These are phyloP conservation scores for Bursaphelenchus okinawaensis DNA, from an alignment of 2,888 invertebrate genomes.

Conservation along the genomic window DNA sequence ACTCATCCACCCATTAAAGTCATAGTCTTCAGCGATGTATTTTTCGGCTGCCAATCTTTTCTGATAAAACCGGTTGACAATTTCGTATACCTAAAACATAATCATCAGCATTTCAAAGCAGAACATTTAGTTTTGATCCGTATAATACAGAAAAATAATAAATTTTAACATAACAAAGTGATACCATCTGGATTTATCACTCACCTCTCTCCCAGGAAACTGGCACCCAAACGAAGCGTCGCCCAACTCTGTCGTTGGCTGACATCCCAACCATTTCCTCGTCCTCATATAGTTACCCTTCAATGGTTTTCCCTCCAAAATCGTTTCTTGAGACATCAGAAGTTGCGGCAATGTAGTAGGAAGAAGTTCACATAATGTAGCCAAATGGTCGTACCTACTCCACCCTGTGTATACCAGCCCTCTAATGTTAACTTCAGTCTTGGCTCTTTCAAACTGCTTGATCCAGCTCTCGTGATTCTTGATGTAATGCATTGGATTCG, in stretches of 20 bases:
- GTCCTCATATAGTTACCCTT: slow-evolving; percentile 35
- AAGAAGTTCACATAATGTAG: slow-evolving; percentile 60
- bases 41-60: slow-evolving; percentile 29
- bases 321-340: slow-evolving; percentile 54
- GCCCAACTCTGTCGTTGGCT: slow-evolving; percentile 31
- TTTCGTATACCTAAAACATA: slow-evolving; percentile 40
- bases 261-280: slow-evolving; percentile 38
- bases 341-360: slow-evolving; percentile 61
- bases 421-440: slow-evolving; percentile 44
- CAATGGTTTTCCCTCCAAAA: slow-evolving; percentile 33
- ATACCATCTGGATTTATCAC: neutral
- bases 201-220: slow-evolving; percentile 45
- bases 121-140: too few relatives aligned
- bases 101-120: neutral
- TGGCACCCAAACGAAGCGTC: slow-evolving; percentile 40
- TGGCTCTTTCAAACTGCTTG: slow-evolving; percentile 51
- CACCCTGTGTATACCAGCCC: slow-evolving; percentile 21
- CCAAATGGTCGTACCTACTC: slow-evolving; percentile 61
- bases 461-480: slow-evolving; percentile 61
- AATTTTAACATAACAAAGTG: too few relatives aligned
- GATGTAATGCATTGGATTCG: slow-evolving; percentile 61
- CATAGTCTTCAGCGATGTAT: slow-evolving; percentile 43
- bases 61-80: slow-evolving; percentile 44
- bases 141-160: neutral
- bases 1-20: slow-evolving; percentile 52